Base-by-base conservation (phyloP, 2,888 invertebrate species). In the Julus scanicus region DNA sequence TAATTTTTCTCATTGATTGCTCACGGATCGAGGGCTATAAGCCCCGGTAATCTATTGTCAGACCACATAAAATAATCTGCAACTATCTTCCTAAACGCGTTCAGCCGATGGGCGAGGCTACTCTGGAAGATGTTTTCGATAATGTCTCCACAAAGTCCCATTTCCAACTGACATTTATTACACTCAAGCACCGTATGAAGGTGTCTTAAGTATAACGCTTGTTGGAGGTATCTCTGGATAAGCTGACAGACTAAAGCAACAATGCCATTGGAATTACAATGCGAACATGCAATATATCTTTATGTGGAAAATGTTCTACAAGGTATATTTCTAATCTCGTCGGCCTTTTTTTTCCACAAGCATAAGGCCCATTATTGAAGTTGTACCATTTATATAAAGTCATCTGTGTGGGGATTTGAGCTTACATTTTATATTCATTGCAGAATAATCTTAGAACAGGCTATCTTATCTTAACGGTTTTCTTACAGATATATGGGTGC, bases 1-100 rank as follows among this genome's bases (percentile, higher is more conserved):
- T 71, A 71, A 71, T 71, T 71, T 71, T 71, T 71, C 71, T 71
- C 71, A 71, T 29, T 71, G 71, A 71, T 71, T 71, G 71, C 71
- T 29, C 20, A 6, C 29, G n/a, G n/a, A 71, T 71, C 8, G 71
- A 71, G 20, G 71, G 8, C 71, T 71, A 29, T 71, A 71, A 71
- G 71, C 71, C 71, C 11, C 71, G 11, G 71, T 29, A 71, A 71
- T 71, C 71, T 71, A 71, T 71, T 29, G 71, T n/a, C 71, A 6
- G 71, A 29, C 71, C 71, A 11, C 71, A 29, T 29, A 2, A 29
- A 71, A 29, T 71, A 71, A 71, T 71, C 71, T 71, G 20, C 71
- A 29, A 29, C 71, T 29, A 71, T 71, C 71, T 29, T 71, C 71
- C 71, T 71, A 71, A 71, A 29, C 71, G 29, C 29, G 29, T 71